phyloP scores from a whole-genome alignment of 2,888 invertebrate species.

The Odontomyia ornata region DNA sequence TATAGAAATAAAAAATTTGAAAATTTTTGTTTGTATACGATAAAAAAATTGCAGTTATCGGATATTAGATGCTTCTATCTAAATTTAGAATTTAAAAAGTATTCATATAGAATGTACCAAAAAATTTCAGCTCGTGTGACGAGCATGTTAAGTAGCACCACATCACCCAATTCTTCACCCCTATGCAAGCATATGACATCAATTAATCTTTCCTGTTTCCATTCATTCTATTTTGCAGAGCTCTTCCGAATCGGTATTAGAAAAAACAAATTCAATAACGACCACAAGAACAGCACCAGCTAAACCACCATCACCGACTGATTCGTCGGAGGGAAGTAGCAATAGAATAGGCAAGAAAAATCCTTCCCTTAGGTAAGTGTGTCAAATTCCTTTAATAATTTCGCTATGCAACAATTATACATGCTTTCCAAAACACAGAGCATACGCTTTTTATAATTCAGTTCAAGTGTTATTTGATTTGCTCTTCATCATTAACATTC shows the following conservation, averaged over 20 bases:
- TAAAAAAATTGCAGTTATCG: too few species aligned
- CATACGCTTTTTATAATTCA: background rate
- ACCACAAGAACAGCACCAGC: slow-evolving; percentile 53
- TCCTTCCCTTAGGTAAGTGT: slow-evolving; percentile 49
- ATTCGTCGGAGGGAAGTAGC: slow-evolving; percentile 58
- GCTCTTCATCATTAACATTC: slow-evolving; percentile 3
- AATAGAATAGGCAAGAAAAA: slow-evolving; percentile 51
- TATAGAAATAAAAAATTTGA: too few species aligned
- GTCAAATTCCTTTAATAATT: slow-evolving; percentile 23
- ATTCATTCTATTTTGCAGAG: slow-evolving; percentile 64
- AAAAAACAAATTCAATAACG: slow-evolving; percentile 58
- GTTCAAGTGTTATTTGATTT: slow-evolving; percentile 8
- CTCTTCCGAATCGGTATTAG: slow-evolving; percentile 70
- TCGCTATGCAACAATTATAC: background rate
- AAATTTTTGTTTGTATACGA: too few species aligned
- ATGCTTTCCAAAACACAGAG: background rate
- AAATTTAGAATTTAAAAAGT: too few species aligned
- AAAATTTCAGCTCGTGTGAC: too few species aligned
- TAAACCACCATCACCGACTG: slow-evolving; percentile 60
- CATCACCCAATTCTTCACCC: too few species aligned
- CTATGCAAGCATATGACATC: slow-evolving; percentile 7
- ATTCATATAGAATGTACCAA: too few species aligned
- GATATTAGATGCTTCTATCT: too few species aligned
- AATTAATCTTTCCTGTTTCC: slow-evolving; percentile 48
- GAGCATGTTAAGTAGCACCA: too few species aligned